phyloP scores from a whole-genome alignment of 1,140 invertebrate species.

The Drosophila truncata region DNA sequence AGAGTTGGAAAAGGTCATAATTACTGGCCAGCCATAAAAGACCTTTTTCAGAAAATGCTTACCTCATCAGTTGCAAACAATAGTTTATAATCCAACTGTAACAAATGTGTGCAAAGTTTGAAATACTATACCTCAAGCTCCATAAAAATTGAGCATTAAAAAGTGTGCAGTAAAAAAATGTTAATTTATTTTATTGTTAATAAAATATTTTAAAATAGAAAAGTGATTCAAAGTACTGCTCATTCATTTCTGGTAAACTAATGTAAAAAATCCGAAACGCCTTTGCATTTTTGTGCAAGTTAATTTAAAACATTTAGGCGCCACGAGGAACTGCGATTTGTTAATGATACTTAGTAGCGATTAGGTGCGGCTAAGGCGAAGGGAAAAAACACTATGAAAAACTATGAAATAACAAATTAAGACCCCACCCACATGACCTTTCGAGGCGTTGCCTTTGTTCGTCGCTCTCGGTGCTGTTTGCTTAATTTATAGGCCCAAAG shows the following conservation, averaged over 20 bases:
- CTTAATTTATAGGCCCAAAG: constrained; percentile 59
- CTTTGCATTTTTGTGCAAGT: constrained; percentile 5
- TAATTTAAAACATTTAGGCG: constrained; percentile 48
- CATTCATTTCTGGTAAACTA: background rate
- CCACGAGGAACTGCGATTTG: constrained; percentile 61
- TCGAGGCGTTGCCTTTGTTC: constrained; percentile 40
- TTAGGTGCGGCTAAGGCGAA: constrained; percentile 27
- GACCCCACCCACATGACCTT: constrained; percentile 64
- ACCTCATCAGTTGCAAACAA: constrained; percentile 17
- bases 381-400: constrained; percentile 14
- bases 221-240: background rate
- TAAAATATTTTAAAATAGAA: background rate
- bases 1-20: constrained; percentile 35
- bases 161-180: background rate
- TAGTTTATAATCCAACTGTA: background rate
- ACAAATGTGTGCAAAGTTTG: constrained; percentile 16
- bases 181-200: background rate
- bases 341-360: constrained; percentile 53
- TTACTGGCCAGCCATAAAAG: constrained; percentile 8
- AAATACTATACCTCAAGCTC: background rate
- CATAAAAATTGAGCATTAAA: background rate
- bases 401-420: constrained; percentile 37
- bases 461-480: constrained; percentile 6
- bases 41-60: constrained; percentile 12
- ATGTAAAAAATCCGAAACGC: constrained; percentile 11